phyloP scores from a whole-genome alignment of 2,113 vertebrate species.

The Oceanites oceanicus region DNA sequence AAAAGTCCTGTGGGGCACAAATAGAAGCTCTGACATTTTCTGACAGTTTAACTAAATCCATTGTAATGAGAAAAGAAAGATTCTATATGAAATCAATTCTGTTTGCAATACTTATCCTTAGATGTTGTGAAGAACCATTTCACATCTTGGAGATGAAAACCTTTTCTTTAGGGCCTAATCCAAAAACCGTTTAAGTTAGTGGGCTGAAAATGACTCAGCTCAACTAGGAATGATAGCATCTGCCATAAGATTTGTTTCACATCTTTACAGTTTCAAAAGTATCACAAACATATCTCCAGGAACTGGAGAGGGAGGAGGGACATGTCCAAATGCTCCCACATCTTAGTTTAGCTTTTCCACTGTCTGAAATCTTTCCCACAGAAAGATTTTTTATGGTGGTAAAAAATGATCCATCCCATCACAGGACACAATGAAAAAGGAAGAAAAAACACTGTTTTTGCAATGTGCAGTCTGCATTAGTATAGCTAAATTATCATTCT shows the following conservation, averaged over 20 bases:
- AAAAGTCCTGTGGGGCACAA: constrained; percentile 18
- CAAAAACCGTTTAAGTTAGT: constrained; percentile 42
- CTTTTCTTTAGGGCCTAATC: constrained; percentile 57
- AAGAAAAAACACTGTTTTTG: background rate
- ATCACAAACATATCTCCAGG: constrained; percentile 1
- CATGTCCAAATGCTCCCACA: background rate
- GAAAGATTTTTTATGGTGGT: background rate
- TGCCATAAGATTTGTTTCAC: constrained; percentile 48
- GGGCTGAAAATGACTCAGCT: constrained; percentile 47
- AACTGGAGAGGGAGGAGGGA: background rate
- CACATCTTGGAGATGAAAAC: constrained; percentile 48
- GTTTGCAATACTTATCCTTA: constrained; percentile 50
- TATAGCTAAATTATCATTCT: background rate
- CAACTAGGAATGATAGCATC: constrained; percentile 26
- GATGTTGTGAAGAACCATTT: constrained; percentile 51
- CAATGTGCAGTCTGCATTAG: background rate
- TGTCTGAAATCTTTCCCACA: background rate
- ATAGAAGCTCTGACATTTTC: constrained; percentile 49
- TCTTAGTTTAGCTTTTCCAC: constrained; percentile 12
- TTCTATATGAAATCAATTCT: constrained; percentile 52
- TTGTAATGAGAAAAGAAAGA: constrained; percentile 64
- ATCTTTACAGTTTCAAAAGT: constrained; percentile 37
- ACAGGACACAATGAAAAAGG: background rate
- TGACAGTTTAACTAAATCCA: constrained; percentile 62
- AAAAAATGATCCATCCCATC: background rate